Evolutionary conservation across 2,888 invertebrate species (phyloP).

Genomic region (Atrina japonica): DNA sequence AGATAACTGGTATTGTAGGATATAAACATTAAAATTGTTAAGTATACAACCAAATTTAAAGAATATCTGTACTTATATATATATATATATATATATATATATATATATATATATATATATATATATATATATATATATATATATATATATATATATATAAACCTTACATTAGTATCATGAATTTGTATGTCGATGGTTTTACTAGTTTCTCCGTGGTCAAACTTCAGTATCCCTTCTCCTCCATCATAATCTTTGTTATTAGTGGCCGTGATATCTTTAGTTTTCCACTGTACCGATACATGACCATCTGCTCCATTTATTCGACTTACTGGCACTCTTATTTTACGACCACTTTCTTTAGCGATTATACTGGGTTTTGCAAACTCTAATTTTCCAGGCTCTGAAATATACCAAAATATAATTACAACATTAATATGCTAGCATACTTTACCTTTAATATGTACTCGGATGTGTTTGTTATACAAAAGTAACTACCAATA

Average conservation of each 20-base stretch:
- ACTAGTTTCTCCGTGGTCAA: slow-evolving; percentile 81
- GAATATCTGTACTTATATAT: too few relatives aligned
- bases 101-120: too few relatives aligned
- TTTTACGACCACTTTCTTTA: slow-evolving; percentile 83
- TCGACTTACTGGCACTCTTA: slow-evolving; percentile 82
- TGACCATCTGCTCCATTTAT: slow-evolving; percentile 83
- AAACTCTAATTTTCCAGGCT: slow-evolving; percentile 83
- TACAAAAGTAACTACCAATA: too few relatives aligned
- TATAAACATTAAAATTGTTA: too few relatives aligned
- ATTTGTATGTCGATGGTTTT: slow-evolving; percentile 83
- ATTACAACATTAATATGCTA: too few relatives aligned
- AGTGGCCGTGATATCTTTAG: slow-evolving; percentile 84
- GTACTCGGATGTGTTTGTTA: too few relatives aligned
- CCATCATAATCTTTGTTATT: slow-evolving; percentile 83
- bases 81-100: too few relatives aligned
- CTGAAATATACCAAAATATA: slow-evolving; percentile 77
- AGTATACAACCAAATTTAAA: too few relatives aligned
- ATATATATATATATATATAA: too few relatives aligned
- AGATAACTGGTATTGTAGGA: too few relatives aligned
- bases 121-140: too few relatives aligned
- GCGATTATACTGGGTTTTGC: slow-evolving; percentile 83
- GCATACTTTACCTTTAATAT: too few relatives aligned
- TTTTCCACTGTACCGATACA: slow-evolving; percentile 83
- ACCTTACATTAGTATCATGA: slow-evolving; percentile 82
- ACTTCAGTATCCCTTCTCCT: slow-evolving; percentile 82